Evolutionary conservation across 2,797 vertebrate species (phyloP).

Genomic region (Knipowitschia caucasica): DNA sequence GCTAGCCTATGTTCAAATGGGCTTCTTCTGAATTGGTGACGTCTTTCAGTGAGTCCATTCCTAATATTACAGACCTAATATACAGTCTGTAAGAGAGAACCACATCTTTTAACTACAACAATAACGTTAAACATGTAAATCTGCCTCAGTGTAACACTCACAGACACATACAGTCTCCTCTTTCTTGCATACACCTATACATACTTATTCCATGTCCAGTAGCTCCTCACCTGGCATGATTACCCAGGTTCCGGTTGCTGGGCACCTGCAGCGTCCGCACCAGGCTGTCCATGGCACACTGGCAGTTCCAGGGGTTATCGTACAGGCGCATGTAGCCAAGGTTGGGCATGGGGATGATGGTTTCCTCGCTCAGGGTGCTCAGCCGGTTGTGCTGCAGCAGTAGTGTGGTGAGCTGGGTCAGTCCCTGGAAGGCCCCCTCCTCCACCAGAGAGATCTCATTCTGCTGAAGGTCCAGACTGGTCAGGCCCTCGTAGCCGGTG

Average conservation of each 20-base stretch:
- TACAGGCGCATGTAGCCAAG: slow-evolving; percentile 87
- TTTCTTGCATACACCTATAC: too few relatives aligned
- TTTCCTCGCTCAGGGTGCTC: slow-evolving; percentile 82
- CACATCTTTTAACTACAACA: too few relatives aligned
- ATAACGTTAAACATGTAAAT: too few relatives aligned
- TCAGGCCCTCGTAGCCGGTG: slow-evolving; percentile 79
- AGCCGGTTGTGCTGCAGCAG: slow-evolving; percentile 92
- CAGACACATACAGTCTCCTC: too few relatives aligned
- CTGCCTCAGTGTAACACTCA: too few relatives aligned
- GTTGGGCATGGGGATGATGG: slow-evolving; percentile 82
- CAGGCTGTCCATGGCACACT: slow-evolving; percentile 87
- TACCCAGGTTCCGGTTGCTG: slow-evolving; percentile 88
- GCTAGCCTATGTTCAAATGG: too few relatives aligned
- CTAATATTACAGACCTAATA: too few relatives aligned
- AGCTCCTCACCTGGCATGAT: slow-evolving; percentile 79
- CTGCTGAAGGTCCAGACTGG: slow-evolving; percentile 92
- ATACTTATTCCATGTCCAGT: too few relatives aligned
- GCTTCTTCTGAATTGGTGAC: too few relatives aligned
- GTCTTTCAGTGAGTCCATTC: too few relatives aligned
- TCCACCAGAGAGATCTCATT: slow-evolving; percentile 89
- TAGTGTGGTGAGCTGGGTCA: slow-evolving; percentile 85
- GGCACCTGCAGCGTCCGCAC: slow-evolving; percentile 89
- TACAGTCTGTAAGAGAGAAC: too few relatives aligned
- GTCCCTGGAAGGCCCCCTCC: slow-evolving; percentile 83
- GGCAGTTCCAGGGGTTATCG: slow-evolving; percentile 92